These are phyloP conservation scores for Argynnis bischoffii DNA, from an alignment of 2,888 invertebrate species.

Conservation along the genomic window DNA sequence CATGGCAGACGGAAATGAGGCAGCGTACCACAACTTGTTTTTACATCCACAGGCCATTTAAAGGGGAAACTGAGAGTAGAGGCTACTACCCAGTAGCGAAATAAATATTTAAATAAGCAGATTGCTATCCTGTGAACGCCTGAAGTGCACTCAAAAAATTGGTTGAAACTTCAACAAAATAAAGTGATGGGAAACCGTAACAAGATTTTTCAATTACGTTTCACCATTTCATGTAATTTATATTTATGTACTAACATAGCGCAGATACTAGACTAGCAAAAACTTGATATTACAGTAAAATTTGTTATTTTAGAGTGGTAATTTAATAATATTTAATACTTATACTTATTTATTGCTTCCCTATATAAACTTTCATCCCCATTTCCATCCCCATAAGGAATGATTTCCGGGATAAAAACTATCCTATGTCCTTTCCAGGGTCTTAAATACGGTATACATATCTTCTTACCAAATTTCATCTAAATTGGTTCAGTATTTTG, in stretches of 20 bases:
- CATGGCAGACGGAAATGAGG: constrained; percentile 10
- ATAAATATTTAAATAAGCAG: constrained; percentile 26
- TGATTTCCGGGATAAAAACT: too few relatives aligned
- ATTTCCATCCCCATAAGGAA: too few relatives aligned
- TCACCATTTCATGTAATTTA: constrained; percentile 5
- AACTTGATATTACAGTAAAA: background rate
- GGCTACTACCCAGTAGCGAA: constrained; percentile 18
- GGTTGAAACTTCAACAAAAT: constrained; percentile 13
- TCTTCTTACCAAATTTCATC: too few relatives aligned
- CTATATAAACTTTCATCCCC: too few relatives aligned
- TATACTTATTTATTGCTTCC: too few relatives aligned
- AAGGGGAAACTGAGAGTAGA: constrained; percentile 11
- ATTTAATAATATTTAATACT: too few relatives aligned
- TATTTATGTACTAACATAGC: background rate
- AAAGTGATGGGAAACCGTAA: constrained; percentile 21
- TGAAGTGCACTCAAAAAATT: constrained; percentile 24
- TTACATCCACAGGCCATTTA: constrained; percentile 12
- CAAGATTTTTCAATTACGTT: constrained; percentile 26
- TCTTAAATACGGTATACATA: too few relatives aligned
- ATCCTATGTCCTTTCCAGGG: too few relatives aligned
- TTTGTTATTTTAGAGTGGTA: too few relatives aligned
- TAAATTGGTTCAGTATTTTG: too few relatives aligned
- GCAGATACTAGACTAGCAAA: too few relatives aligned
- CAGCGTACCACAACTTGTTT: background rate
- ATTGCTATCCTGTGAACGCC: constrained; percentile 22